Conservation (phyloP, 2,797 vertebrate genomes). For the Gymnothorax reevesii region DNA sequence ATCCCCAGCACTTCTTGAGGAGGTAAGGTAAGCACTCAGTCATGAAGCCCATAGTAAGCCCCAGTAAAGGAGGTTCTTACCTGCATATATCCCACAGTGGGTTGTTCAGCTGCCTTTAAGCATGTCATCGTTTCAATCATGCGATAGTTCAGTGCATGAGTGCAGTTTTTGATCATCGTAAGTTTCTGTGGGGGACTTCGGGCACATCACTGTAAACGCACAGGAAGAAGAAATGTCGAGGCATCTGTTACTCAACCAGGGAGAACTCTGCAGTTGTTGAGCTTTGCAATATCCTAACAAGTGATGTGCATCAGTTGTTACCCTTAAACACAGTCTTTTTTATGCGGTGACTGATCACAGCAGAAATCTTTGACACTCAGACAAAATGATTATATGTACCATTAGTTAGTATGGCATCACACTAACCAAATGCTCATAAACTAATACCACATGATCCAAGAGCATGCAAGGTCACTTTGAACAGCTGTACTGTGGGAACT, state of each 20-base stretch:
- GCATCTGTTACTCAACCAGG: conserved; percentile 44
- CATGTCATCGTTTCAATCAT: conserved; percentile 50
- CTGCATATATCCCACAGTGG: neutral
- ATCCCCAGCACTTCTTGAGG: conserved; percentile 57
- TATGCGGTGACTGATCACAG: conserved; percentile 41
- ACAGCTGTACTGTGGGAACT: conserved; percentile 3
- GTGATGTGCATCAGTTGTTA: conserved; percentile 50
- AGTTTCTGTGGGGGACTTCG: conserved; percentile 41
- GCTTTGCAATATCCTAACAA: conserved; percentile 62
- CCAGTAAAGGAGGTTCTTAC: conserved; percentile 53
- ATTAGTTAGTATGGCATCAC: neutral
- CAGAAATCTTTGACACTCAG: neutral
- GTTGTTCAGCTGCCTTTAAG: conserved; percentile 53
- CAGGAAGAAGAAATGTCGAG: conserved; percentile 48
- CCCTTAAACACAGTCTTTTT: conserved; percentile 44
- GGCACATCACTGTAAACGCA: conserved; percentile 41
- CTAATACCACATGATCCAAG: too few species aligned
- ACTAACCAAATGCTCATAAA: neutral
- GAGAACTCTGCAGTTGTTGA: conserved; percentile 54
- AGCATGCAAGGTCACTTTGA: neutral
- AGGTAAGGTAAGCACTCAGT: conserved; percentile 60
- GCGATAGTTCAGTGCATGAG: neutral
- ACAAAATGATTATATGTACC: neutral
- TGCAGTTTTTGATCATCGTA: conserved; percentile 26
- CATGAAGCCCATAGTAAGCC: conserved; percentile 49